Percentiles rank a stretch among this genome's conserved stretches.
These are phyloP conservation scores for Pararge aegeria DNA, from an alignment of 1,140 invertebrate species.

Conservation along the genomic window DNA sequence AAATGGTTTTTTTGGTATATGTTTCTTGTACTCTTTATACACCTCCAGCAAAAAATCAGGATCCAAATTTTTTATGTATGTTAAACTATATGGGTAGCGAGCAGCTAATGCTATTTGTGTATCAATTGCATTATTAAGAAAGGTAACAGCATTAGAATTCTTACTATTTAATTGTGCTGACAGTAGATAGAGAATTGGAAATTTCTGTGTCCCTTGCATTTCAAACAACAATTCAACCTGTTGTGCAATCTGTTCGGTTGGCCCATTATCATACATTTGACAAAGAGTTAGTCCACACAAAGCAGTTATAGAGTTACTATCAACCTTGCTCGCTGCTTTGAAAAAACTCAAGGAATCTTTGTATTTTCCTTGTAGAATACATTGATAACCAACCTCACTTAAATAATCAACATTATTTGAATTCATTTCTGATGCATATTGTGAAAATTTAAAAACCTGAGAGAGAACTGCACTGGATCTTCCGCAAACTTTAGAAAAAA, in stretches of 20 bases:
- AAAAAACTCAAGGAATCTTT: conserved; percentile 91
- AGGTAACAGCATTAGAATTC: conserved; percentile 81
- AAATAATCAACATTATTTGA: conserved; percentile 84
- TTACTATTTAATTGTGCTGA: conserved; percentile 84
- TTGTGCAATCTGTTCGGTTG: conserved; percentile 86
- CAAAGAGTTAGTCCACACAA: conserved; percentile 90
- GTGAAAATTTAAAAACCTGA: conserved; percentile 86
- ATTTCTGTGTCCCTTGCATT: conserved; percentile 84
- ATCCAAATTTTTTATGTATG: conserved; percentile 89
- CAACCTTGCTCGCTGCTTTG: conserved; percentile 89
- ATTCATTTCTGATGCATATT: conserved; percentile 88
- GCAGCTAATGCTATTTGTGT: conserved; percentile 83
- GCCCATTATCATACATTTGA: conserved; percentile 84
- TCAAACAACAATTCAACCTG: conserved; percentile 94
- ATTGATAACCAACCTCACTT: conserved; percentile 91
- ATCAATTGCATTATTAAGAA: conserved; percentile 87
- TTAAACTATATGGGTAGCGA: conserved; percentile 84
- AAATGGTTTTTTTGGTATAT: conserved; percentile 83
- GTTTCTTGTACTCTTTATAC: conserved; percentile 87
- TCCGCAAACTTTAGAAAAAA: conserved; percentile 90
- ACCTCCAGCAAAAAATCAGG: conserved; percentile 92
- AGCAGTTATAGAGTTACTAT: conserved; percentile 90
- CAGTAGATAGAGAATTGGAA: conserved; percentile 84
- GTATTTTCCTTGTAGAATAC: conserved; percentile 84
- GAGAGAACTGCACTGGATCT: conserved; percentile 85